These are phyloP conservation scores for Momotus momota DNA, from an alignment of 2,797 vertebrate genomes.

Conservation along the genomic window DNA sequence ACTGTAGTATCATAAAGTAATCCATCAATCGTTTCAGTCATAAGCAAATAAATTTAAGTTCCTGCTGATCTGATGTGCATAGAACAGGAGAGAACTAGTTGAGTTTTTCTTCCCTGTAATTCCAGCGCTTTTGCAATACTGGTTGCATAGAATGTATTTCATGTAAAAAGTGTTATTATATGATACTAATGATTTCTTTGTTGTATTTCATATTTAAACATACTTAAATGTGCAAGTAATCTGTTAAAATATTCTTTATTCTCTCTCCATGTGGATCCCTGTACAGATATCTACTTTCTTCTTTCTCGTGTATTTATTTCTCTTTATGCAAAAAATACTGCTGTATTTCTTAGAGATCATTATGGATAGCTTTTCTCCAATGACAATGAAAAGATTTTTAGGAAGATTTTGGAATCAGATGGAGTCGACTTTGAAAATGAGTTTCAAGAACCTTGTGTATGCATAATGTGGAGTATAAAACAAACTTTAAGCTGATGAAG, in stretches of 20 bases:
- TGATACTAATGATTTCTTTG: neutral
- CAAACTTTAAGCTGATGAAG: neutral
- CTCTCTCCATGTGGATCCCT: neutral
- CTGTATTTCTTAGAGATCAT: neutral
- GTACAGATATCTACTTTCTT: neutral
- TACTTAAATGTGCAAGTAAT: neutral
- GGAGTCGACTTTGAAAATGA: neutral
- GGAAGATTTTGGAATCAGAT: neutral
- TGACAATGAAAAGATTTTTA: neutral
- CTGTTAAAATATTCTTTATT: neutral
- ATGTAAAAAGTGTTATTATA: neutral
- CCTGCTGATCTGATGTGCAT: neutral
- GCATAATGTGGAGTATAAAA: neutral
- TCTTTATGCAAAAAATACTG: neutral
- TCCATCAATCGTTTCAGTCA: neutral
- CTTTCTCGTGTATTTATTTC: neutral
- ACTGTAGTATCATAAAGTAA: neutral
- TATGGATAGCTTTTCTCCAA: neutral
- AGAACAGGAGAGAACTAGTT: neutral
- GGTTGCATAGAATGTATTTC: neutral
- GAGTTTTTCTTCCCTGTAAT: neutral
- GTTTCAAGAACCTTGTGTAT: neutral
- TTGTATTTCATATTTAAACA: neutral
- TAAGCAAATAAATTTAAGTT: neutral
- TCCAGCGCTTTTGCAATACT: neutral